phyloP scores from a whole-genome alignment of 2,113 vertebrate species.

The Trematomus loennbergii region DNA sequence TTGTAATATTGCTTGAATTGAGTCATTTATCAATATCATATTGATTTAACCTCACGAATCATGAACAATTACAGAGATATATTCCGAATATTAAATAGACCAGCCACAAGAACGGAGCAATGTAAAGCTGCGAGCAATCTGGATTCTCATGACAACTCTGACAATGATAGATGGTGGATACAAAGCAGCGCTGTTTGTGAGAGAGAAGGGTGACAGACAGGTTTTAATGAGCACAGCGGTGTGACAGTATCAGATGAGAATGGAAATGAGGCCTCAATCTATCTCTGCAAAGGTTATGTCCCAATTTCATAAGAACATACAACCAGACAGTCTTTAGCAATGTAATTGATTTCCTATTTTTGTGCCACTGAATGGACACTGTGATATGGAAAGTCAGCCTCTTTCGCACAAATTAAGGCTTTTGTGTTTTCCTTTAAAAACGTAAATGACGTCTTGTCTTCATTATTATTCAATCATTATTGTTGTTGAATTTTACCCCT shows the following conservation, averaged over 20 bases:
- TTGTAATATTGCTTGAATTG: not conserved
- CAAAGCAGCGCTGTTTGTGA: conserved; percentile 64
- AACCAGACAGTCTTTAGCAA: conserved; percentile 59
- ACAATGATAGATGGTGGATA: conserved; percentile 80
- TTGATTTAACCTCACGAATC: conserved; percentile 35
- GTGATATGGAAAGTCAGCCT: conserved; percentile 14
- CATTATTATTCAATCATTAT: not conserved
- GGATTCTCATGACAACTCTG: conserved; percentile 76
- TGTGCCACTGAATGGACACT: conserved; percentile 44
- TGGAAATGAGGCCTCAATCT: conserved; percentile 79
- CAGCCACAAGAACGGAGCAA: conserved; percentile 44
- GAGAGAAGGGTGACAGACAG: conserved; percentile 75
- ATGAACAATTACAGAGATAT: conserved; percentile 38
- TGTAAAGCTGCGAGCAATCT: conserved; percentile 59
- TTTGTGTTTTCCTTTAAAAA: not conserved
- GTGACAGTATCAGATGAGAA: conserved; percentile 81
- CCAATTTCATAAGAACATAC: conserved; percentile 77
- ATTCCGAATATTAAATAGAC: conserved; percentile 55
- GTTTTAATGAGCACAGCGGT: conserved; percentile 81
- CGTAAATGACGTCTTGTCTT: not conserved
- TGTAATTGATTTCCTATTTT: conserved; percentile 75
- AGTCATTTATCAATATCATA: conserved; percentile 38
- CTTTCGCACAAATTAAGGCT: conserved; percentile 7
- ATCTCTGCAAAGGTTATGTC: conserved; percentile 80
- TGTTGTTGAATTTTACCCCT: not conserved